Evolutionary conservation across 2,797 vertebrate species (phyloP).

Genomic region (Gymnoscopelus braueri): DNA sequence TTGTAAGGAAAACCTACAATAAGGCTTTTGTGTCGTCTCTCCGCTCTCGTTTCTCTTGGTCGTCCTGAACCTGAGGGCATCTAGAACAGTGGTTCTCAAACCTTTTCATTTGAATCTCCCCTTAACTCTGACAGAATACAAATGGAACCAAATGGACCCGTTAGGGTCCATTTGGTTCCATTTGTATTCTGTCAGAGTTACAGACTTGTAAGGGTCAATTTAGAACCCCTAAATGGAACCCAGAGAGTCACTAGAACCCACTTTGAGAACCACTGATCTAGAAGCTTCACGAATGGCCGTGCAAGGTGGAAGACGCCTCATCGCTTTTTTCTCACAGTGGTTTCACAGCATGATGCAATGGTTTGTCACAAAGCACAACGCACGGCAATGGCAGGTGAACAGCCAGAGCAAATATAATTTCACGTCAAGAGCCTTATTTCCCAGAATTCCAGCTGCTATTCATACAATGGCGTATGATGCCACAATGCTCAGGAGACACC

Average conservation of each 20-base stretch:
- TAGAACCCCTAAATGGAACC: no score
- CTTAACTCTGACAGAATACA: no score
- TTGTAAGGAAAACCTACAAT: no score
- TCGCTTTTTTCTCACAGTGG: constrained; percentile 19
- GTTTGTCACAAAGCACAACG: constrained; percentile 12
- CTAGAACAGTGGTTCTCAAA: not conserved
- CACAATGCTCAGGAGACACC: not conserved
- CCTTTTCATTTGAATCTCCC: no score
- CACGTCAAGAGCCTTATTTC: not conserved
- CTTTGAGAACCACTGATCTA: no score
- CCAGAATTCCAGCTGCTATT: not conserved
- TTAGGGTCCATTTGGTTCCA: no score
- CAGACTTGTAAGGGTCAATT: no score
- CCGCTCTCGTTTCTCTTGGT: constrained; percentile 17
- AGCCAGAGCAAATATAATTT: not conserved
- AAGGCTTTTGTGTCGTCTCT: constrained; percentile 4
- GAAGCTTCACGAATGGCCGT: constrained; percentile 19
- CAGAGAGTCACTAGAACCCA: no score
- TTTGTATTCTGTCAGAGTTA: no score
- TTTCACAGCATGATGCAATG: constrained; percentile 18
- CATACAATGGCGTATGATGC: not conserved
- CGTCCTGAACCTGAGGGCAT: constrained; percentile 19
- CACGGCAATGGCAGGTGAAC: constrained; percentile 4
- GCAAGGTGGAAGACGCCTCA: constrained; percentile 18
- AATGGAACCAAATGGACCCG: no score